A percentile compares a stretch with the other conserved stretches of the same genome.
These are phyloP conservation scores for Phrynosoma blainvillii DNA, from an alignment of 2,113 vertebrate species.

Conservation along the genomic window DNA sequence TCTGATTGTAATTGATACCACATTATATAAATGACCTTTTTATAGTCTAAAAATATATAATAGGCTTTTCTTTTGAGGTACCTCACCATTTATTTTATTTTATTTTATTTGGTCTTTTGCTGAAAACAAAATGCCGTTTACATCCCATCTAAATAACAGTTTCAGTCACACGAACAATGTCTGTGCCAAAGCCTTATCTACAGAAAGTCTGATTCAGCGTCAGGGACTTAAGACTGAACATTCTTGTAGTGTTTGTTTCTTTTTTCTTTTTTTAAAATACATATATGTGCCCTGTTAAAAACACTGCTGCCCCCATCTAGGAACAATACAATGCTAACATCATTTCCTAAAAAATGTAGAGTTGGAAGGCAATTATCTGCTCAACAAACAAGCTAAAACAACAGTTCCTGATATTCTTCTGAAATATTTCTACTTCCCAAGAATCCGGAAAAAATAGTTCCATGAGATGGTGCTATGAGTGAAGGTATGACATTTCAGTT, in stretches of 20 bases:
- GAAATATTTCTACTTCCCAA: slow-evolving; percentile 83
- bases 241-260: slow-evolving; percentile 68
- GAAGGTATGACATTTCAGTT: slow-evolving; percentile 76
- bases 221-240: slow-evolving; percentile 54
- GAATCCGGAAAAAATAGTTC: slow-evolving; percentile 89
- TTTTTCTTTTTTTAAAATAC: slow-evolving; percentile 69
- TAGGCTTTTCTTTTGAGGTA: slow-evolving; percentile 60
- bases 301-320: slow-evolving; percentile 61
- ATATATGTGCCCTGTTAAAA: slow-evolving; percentile 63
- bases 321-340: slow-evolving; percentile 79
- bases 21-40: slow-evolving; percentile 63
- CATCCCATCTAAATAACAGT: slow-evolving; percentile 72
- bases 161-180: slow-evolving; percentile 66
- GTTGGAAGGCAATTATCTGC: slow-evolving; percentile 83
- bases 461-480: slow-evolving; percentile 78
- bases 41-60: slow-evolving; percentile 71
- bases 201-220: slow-evolving; percentile 67
- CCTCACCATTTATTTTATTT: not conserved
- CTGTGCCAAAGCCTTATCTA: slow-evolving; percentile 78
- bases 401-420: slow-evolving; percentile 88
- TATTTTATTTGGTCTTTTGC: no score
- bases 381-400: slow-evolving; percentile 79
- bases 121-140: slow-evolving; percentile 72
- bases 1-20: slow-evolving; percentile 68
- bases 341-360: slow-evolving; percentile 80